Base-by-base conservation (phyloP, 2,888 invertebrate genomes). In the Lycocerus yunnanus region DNA sequence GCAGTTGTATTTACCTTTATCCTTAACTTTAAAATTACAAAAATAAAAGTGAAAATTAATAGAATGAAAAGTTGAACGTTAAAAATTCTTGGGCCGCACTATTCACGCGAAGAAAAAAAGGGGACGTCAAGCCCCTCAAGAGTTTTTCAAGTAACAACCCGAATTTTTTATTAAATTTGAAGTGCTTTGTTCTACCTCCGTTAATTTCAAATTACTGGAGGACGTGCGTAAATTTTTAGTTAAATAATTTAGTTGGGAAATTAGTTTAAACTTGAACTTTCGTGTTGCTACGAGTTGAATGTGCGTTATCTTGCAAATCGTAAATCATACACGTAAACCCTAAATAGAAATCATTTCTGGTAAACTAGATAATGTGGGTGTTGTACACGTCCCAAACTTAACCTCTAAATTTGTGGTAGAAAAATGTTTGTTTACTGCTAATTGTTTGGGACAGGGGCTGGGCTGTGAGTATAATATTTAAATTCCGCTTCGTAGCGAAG, bases 181-280 rank as follows among this genome's bases (percentile, higher is more conserved):
- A 27, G 27, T 43, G 43, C 8, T 43, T 43, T 43, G 43, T n/a
- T 43, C 8, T 43, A 43, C 6, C 43, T 13, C 43, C n/a, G 43
- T 43, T 43, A 43, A 43, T 43, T 43, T 43, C 6, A 43, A 43
- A 43, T 43, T 43, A 43, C n/a, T 8, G 6, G 43, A 43, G 43
- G 43, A 43, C 43, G 43, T 43, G 43, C 43, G 43, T 43, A n/a
- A 43, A 43, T 43, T 43, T 43, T 43, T 43, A 43, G 43, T n/a
- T n/a, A 43, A 43, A 43, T 43, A 43, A 43, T 43, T 43, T 43
- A 43, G 43, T 43, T 43, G 43, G 43, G 43, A 43, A 63, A 63
- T 20, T 63, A 63, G 61, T 63, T 61, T 63, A 63, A 63, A 63
- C 61, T 63, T 63, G 18, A 63, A 63, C 61, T 63, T 63, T 20